phyloP scores from a whole-genome alignment of 1,140 invertebrate genomes.

The Periplaneta americana region DNA sequence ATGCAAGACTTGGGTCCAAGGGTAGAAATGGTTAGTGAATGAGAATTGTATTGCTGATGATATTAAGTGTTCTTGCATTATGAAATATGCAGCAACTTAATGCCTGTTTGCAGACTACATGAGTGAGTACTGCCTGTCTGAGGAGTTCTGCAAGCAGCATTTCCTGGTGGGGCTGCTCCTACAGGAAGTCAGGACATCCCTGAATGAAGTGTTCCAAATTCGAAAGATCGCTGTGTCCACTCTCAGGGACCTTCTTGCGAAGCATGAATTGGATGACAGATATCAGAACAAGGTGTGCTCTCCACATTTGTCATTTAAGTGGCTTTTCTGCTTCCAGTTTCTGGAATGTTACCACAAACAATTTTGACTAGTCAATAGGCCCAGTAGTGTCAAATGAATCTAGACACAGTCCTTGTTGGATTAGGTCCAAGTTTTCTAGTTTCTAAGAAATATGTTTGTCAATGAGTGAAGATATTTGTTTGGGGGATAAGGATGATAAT shows the following conservation, averaged over 20 bases:
- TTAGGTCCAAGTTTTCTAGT: no score
- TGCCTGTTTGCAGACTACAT: conserved; percentile 38
- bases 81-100: no score
- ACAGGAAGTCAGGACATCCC: conserved; percentile 61
- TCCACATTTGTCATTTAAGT: no score
- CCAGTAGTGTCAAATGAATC: no score
- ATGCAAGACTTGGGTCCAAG: conserved; percentile 32
- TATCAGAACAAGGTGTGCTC: conserved; percentile 63
- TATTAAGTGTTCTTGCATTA: background rate
- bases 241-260: conserved; percentile 80
- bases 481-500: no score
- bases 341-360: no score
- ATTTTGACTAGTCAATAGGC: no score
- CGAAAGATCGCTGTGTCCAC: conserved; percentile 71
- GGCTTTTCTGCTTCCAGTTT: background rate
- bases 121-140: conserved; percentile 53
- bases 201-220: conserved; percentile 77
- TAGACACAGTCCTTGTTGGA: no score
- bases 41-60: background rate
- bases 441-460: no score
- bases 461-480: no score
- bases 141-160: conserved; percentile 85
- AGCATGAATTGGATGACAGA: conserved; percentile 90
- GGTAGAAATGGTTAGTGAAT: conserved; percentile 26
- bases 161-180: conserved; percentile 77